A percentile compares a stretch with the other conserved stretches of the same genome.
phyloP scores from a whole-genome alignment of 2,797 vertebrate genomes.

The Coregonus sp. region DNA sequence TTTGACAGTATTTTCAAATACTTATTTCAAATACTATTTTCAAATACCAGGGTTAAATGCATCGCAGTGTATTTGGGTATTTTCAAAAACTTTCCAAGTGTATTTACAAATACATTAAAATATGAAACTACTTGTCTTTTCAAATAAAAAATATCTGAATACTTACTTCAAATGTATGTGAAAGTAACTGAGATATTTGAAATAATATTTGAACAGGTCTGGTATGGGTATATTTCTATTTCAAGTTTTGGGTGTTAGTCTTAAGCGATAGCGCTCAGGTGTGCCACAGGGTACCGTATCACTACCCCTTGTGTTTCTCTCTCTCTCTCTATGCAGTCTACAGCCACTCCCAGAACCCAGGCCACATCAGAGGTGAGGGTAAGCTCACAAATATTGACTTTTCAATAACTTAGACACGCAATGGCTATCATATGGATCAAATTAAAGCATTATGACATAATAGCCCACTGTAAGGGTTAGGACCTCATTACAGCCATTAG shows the following conservation, averaged over 20 bases:
- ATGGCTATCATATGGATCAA: conserved; percentile 69
- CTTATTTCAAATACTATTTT: no score
- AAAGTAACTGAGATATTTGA: no score
- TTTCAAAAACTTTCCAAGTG: no score
- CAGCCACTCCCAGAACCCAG: conserved; percentile 16
- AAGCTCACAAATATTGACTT: conserved; percentile 67
- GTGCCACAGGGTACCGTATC: background rate
- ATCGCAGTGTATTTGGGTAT: no score
- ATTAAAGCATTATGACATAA: conserved; percentile 77
- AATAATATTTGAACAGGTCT: no score
- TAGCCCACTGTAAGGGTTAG: conserved; percentile 68
- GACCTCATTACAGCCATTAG: conserved; percentile 73
- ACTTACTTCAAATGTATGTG: no score
- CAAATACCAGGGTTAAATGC: no score
- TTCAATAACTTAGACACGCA: conserved; percentile 62
- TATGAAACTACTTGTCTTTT: no score
- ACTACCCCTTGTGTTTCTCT: background rate
- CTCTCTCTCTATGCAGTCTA: conserved; percentile 21
- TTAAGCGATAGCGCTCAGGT: background rate
- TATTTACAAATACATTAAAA: no score
- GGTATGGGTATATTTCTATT: background rate
- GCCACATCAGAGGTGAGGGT: conserved; percentile 44
- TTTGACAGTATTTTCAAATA: no score
- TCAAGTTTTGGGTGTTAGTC: background rate
- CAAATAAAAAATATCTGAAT: no score